phyloP scores from a whole-genome alignment of 2,797 vertebrate species.

The Schizopygopsis pylzovi region DNA sequence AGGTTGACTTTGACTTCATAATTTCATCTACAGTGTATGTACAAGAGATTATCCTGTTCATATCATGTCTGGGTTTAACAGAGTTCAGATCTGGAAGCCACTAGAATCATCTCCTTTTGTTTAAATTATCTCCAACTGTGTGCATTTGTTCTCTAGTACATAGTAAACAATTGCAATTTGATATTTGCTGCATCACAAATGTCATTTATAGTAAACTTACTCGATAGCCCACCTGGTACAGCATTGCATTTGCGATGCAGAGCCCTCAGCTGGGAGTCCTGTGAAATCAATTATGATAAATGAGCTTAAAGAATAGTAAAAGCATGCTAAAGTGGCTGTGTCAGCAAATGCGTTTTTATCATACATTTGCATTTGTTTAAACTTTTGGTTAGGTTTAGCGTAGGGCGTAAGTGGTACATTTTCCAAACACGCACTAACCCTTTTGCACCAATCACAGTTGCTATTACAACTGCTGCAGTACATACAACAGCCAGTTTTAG shows the following conservation, averaged over 20 bases:
- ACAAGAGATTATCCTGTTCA: background rate
- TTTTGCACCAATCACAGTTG: background rate
- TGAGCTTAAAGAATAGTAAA: background rate
- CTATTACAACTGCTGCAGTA: background rate
- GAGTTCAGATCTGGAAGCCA: background rate
- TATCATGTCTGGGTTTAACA: background rate
- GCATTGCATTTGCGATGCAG: background rate
- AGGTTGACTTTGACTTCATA: background rate
- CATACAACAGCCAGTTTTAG: background rate
- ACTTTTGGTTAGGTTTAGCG: background rate
- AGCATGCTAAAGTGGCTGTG: background rate
- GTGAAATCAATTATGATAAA: background rate
- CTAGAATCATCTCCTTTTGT: conserved; percentile 24
- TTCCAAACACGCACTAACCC: background rate
- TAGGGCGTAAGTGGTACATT: background rate
- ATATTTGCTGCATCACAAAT: background rate
- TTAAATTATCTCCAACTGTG: conserved; percentile 3
- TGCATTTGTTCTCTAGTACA: background rate
- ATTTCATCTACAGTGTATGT: background rate
- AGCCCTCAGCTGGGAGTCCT: background rate
- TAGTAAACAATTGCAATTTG: background rate
- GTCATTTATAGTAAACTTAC: background rate
- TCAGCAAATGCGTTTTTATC: background rate
- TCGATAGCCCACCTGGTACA: background rate
- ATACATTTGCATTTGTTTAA: background rate